phyloP scores from a whole-genome alignment of 92 coral and sea anemone genomes.

The Anthopleura xanthogrammica region DNA sequence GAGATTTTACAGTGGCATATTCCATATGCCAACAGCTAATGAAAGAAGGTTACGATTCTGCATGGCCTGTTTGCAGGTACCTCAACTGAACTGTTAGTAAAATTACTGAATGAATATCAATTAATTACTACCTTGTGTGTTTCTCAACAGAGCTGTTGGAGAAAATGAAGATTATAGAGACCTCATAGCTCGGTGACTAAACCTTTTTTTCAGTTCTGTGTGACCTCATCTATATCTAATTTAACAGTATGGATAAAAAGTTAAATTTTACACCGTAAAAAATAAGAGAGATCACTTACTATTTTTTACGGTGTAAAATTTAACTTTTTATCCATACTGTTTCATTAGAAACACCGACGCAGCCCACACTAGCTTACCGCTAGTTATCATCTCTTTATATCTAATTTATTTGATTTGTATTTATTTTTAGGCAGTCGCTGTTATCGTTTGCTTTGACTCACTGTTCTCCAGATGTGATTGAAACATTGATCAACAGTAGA shows the following conservation, averaged over 20 bases:
- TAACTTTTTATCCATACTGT: not conserved
- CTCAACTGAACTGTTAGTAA: too few species aligned
- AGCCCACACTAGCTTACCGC: too few species aligned
- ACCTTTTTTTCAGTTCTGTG: not conserved
- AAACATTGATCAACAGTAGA: constrained; percentile 62
- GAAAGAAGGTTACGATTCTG: constrained; percentile 57
- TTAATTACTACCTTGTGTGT: not conserved
- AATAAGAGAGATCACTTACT: too few species aligned
- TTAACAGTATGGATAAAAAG: too few species aligned
- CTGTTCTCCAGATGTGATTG: constrained; percentile 88
- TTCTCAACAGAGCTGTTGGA: constrained; percentile 57
- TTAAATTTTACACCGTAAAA: too few species aligned
- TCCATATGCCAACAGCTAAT: constrained; percentile 69
- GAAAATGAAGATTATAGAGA: constrained; percentile 69
- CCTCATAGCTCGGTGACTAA: constrained; percentile 58
- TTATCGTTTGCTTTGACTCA: constrained; percentile 86
- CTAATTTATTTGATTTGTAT: not conserved
- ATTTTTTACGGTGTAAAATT: too few species aligned
- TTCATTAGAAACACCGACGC: too few species aligned
- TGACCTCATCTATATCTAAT: not conserved
- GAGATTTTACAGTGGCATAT: constrained; percentile 65
- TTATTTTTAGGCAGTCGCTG: constrained; percentile 63
- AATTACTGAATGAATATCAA: too few species aligned
- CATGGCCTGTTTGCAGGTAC: constrained; percentile 92
- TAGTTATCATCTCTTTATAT: too few species aligned